Percentiles rank a stretch among this genome's conserved stretches.
Conservation (phyloP, 2,888 invertebrate genomes). For the Marronus borbonicus region DNA sequence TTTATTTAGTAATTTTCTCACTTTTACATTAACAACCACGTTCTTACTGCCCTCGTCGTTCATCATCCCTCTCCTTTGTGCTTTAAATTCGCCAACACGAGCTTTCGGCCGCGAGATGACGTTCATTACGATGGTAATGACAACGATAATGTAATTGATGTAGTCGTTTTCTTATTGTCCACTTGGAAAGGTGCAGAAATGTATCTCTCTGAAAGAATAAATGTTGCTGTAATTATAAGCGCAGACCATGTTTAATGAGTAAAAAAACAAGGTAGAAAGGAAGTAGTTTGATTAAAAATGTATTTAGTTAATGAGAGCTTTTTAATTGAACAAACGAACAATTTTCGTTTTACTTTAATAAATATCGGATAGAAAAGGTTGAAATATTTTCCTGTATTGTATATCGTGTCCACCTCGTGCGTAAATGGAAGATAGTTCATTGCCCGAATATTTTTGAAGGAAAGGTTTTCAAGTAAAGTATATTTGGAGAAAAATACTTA, state of each 20-base stretch:
- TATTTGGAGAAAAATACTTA: too few relatives aligned
- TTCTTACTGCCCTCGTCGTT: neutral
- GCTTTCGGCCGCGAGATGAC: slow-evolving; percentile 1
- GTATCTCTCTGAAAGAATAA: slow-evolving; percentile 10
- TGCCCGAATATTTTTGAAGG: too few relatives aligned
- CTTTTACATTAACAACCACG: slow-evolving; percentile 38
- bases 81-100: slow-evolving; percentile 1
- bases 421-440: too few relatives aligned
- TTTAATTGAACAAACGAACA: slow-evolving; percentile 20
- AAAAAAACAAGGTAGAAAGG: slow-evolving; percentile 32
- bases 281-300: slow-evolving; percentile 38
- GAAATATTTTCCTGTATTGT: too few relatives aligned
- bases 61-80: slow-evolving; percentile 1
- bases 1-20: slow-evolving; percentile 49
- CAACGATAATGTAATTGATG: slow-evolving; percentile 17
- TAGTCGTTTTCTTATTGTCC: neutral
- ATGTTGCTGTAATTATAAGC: slow-evolving; percentile 27
- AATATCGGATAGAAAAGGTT: too few relatives aligned
- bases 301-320: slow-evolving; percentile 15
- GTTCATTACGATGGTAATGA: slow-evolving; percentile 34
- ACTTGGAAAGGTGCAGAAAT: neutral
- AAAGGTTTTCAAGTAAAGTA: too few relatives aligned
- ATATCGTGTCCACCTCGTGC: too few relatives aligned
- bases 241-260: slow-evolving; percentile 31
- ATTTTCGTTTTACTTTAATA: slow-evolving; percentile 10